These are phyloP conservation scores for Thunnus albacares DNA, from an alignment of 2,797 vertebrate genomes.

Conservation along the genomic window DNA sequence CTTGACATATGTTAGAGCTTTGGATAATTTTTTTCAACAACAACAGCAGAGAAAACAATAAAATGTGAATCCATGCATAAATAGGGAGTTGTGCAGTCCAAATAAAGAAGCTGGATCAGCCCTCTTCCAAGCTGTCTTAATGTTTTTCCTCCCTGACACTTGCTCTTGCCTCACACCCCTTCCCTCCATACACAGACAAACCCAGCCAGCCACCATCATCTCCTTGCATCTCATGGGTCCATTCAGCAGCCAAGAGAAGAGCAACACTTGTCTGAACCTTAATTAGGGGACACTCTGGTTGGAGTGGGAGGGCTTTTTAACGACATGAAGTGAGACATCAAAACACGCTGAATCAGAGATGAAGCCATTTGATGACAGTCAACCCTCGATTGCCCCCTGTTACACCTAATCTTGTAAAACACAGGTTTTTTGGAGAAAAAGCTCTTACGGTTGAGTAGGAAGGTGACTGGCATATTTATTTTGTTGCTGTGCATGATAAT, in stretches of 20 bases:
- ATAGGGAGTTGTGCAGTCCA: conserved; percentile 33
- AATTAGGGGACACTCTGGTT: conserved; percentile 37
- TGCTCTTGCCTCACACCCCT: not conserved
- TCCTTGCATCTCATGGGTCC: conserved; percentile 35
- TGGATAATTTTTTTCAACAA: conserved; percentile 4
- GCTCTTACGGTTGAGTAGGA: not conserved
- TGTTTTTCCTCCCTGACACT: not conserved
- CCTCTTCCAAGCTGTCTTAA: not conserved
- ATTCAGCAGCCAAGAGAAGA: conserved; percentile 38
- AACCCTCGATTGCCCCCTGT: not conserved
- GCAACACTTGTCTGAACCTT: conserved; percentile 45
- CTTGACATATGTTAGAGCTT: conserved; percentile 42
- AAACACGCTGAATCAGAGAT: conserved; percentile 32
- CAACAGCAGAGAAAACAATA: conserved; percentile 10
- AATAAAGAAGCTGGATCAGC: conserved; percentile 45
- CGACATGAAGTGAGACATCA: conserved; percentile 16
- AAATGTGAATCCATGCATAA: conserved; percentile 58
- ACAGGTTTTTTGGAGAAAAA: conserved; percentile 2
- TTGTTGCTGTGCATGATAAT: not conserved
- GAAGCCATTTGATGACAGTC: not conserved
- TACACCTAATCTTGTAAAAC: conserved; percentile 7
- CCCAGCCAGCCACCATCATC: conserved; percentile 4
- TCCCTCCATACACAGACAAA: conserved; percentile 28
- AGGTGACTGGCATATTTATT: not conserved
- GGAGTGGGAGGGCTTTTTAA: conserved; percentile 21